Percentiles rank a stretch among this genome's conserved stretches.
These are phyloP conservation scores for Choristoneura fumiferana DNA, from an alignment of 1,140 invertebrate genomes.

Conservation along the genomic window DNA sequence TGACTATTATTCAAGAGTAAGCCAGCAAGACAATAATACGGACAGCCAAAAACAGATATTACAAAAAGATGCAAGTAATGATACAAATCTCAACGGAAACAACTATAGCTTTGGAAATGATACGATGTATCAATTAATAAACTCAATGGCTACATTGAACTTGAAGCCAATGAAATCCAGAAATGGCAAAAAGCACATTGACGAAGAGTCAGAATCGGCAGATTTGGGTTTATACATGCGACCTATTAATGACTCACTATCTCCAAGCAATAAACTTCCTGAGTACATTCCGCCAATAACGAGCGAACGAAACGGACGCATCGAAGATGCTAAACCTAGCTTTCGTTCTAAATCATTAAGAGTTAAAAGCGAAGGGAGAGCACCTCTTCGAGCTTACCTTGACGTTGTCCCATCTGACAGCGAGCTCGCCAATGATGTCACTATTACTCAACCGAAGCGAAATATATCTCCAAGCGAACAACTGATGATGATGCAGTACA, in stretches of 20 bases:
- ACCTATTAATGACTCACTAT: slow-evolving; percentile 65
- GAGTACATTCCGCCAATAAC: slow-evolving; percentile 57
- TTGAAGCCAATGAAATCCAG: slow-evolving; percentile 59
- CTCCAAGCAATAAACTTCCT: slow-evolving; percentile 68
- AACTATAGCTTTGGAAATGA: slow-evolving; percentile 51
- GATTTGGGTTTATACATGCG: slow-evolving; percentile 69
- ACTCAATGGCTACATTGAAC: slow-evolving; percentile 73
- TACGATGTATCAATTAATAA: slow-evolving; percentile 70
- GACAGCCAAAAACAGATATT: slow-evolving; percentile 72
- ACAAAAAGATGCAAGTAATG: slow-evolving; percentile 58
- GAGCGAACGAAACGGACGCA: slow-evolving; percentile 62
- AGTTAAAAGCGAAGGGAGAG: slow-evolving; percentile 74
- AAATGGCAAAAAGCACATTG: slow-evolving; percentile 52
- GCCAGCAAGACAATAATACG: slow-evolving; percentile 74
- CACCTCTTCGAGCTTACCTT: slow-evolving; percentile 62
- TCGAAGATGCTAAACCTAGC: slow-evolving; percentile 60
- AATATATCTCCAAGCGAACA: slow-evolving; percentile 75
- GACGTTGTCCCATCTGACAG: slow-evolving; percentile 48
- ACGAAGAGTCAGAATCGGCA: slow-evolving; percentile 63
- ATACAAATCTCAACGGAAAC: slow-evolving; percentile 47
- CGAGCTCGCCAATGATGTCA: slow-evolving; percentile 60
- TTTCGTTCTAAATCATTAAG: slow-evolving; percentile 76
- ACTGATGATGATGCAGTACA: slow-evolving; percentile 70
- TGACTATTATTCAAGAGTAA: slow-evolving; percentile 76
- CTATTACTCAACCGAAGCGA: slow-evolving; percentile 76